Evolutionary conservation across 2,113 vertebrate genomes (phyloP), one percentile per base, ranked within the genome.

Genomic region (Malurus elegans): DNA sequence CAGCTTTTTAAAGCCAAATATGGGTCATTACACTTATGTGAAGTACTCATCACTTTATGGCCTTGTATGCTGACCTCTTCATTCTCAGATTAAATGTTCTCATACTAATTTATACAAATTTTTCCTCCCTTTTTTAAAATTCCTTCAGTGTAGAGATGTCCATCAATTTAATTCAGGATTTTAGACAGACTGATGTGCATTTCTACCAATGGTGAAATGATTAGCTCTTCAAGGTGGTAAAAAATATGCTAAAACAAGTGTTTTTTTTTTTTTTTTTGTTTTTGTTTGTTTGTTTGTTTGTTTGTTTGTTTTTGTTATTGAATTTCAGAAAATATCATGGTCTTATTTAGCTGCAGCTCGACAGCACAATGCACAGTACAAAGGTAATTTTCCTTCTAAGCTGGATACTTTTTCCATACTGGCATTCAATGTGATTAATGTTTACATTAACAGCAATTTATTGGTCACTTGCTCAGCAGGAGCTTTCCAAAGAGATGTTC

Each of bases 391-490:
- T 82, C 48, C 64, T 70, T 86, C 61, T 91, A 72, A 94, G 72
- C 15, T 86, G 61, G 74, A 94, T 61, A 58, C 38, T 25, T 66
- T 85, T 70, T 81, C 34, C 25, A 90, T 92, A 61, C 73, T 88
- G 72, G 48, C 66, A 84, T 95, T 96, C 60, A 74, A 36, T 96
- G 94, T 97, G 96, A 97, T 97, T 97, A 97, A 97, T 96, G 80
- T 90, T 95, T 97, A 71, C 87, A 84, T 97, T 97, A 96, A 60
- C 38, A 80, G 48, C 79, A 97, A 97, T 97, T 97, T 97, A 97
- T 97, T 96, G 95, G 95, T 95, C 96, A 96, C 92, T 95, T 95
- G 90, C 88, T 97, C 94, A 94, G 95, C 95, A 96, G 85, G 96
- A 95, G 85, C 91, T 90, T 97, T 96, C 93, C 78, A 88, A 83